A percentile compares a stretch with the other conserved stretches of the same genome.
Conservation (phyloP, 2,797 vertebrate genomes). For the Cirrhinus molitorella region DNA sequence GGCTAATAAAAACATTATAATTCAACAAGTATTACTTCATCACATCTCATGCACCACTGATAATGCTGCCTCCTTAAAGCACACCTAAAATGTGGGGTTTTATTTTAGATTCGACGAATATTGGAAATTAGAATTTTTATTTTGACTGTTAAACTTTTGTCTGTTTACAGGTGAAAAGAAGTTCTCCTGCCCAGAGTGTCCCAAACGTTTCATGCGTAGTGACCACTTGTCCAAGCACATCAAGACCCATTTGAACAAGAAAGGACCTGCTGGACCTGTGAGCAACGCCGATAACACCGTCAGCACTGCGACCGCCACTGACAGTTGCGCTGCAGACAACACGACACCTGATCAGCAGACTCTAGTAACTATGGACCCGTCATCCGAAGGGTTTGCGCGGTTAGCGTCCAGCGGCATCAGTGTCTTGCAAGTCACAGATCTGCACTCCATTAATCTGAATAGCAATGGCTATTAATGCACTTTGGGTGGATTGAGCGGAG, state of each 20-base stretch:
- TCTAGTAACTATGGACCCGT: constrained; percentile 93
- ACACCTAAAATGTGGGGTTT: no score
- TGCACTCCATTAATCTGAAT: constrained; percentile 90
- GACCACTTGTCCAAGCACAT: constrained; percentile 97
- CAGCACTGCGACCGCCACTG: constrained; percentile 78
- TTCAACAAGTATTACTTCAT: no score
- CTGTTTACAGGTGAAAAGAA: constrained; percentile 89
- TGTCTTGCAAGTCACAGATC: constrained; percentile 94
- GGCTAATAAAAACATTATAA: no score
- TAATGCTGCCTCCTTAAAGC: no score
- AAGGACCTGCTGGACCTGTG: constrained; percentile 65
- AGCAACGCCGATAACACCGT: constrained; percentile 72
- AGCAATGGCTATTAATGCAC: constrained; percentile 88
- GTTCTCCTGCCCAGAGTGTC: constrained; percentile 90
- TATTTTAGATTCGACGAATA: no score
- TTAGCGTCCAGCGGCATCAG: constrained; percentile 91
- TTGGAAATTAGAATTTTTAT: no score
- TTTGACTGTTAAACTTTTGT: no score
- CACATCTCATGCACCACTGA: no score
- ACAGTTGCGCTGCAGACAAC: constrained; percentile 76
- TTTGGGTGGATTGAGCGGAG: constrained; percentile 36
- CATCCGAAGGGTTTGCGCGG: constrained; percentile 90
- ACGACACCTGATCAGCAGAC: constrained; percentile 76
- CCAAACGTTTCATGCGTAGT: constrained; percentile 98
- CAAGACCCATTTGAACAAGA: constrained; percentile 97